These are phyloP conservation scores for Riptortus pedestris DNA, from an alignment of 1,140 invertebrate species.

Conservation along the genomic window DNA sequence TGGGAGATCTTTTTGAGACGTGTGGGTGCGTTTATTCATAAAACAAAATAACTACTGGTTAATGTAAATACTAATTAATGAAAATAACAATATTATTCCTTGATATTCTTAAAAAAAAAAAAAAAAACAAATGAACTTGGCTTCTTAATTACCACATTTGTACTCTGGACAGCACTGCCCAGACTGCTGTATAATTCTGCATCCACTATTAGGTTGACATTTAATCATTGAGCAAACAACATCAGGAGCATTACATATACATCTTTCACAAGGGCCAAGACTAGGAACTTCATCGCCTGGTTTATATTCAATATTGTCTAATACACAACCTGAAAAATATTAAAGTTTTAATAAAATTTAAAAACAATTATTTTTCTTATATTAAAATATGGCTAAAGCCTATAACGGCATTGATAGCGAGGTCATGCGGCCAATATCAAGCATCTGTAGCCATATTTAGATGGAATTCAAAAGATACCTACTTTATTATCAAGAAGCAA, in stretches of 20 bases:
- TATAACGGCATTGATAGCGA: not conserved
- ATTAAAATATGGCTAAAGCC: not conserved
- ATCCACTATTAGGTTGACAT: constrained; percentile 43
- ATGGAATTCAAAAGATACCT: too few relatives aligned
- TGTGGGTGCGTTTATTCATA: too few relatives aligned
- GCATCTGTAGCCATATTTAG: too few relatives aligned
- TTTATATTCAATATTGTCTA: constrained; percentile 22
- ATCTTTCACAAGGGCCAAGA: constrained; percentile 33
- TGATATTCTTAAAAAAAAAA: too few relatives aligned
- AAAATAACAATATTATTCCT: too few relatives aligned
- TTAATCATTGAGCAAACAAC: constrained; percentile 32
- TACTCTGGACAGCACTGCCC: constrained; percentile 68
- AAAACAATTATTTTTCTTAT: too few relatives aligned
- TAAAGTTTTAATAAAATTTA: not conserved
- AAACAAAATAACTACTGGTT: too few relatives aligned
- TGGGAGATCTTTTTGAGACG: too few relatives aligned
- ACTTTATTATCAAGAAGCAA: too few relatives aligned
- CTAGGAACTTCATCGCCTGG: constrained; percentile 25
- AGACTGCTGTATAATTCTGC: constrained; percentile 56
- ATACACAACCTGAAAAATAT: constrained; percentile 19
- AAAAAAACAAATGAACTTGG: too few relatives aligned
- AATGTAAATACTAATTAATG: too few relatives aligned
- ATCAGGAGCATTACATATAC: constrained; percentile 31
- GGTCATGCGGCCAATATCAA: too few relatives aligned
- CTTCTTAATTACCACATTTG: constrained; percentile 55